These are phyloP conservation scores for Syngnathus typhle DNA, from an alignment of 2,113 vertebrate genomes.

Conservation along the genomic window DNA sequence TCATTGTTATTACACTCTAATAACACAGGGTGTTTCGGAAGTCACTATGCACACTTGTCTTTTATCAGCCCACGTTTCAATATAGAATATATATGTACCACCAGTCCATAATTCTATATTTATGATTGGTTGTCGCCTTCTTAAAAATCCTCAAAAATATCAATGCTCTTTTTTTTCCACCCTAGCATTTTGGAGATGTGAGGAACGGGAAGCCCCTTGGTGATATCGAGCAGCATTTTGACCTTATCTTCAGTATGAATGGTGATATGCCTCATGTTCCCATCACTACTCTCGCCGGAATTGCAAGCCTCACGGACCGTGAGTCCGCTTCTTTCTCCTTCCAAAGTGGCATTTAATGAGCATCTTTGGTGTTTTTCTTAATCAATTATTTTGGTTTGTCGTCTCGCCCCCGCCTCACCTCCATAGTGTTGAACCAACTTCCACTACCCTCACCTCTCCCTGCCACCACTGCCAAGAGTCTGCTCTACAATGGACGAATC, in stretches of 20 bases:
- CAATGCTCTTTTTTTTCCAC: conserved; percentile 12
- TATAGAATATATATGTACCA: not conserved
- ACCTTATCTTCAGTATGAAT: conserved; percentile 98
- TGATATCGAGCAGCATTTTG: conserved; percentile 84
- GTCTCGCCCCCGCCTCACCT: conserved; percentile 26
- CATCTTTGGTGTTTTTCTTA: not conserved
- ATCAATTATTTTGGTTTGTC: too few species aligned
- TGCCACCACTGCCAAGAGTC: conserved; percentile 96
- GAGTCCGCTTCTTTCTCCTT: conserved; percentile 68
- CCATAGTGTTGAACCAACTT: conserved; percentile 94
- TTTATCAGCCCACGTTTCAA: not conserved
- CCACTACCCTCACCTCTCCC: conserved; percentile 97
- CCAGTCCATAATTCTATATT: too few species aligned
- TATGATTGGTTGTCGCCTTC: not conserved
- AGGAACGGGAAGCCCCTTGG: conserved; percentile 83
- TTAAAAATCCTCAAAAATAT: conserved; percentile 2
- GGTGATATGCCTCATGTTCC: conserved; percentile 99
- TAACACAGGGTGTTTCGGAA: not conserved
- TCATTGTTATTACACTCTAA: not conserved
- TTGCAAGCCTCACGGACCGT: conserved; percentile 99
- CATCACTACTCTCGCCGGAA: conserved; percentile 99
- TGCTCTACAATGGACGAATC: conserved; percentile 96
- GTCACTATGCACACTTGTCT: not conserved
- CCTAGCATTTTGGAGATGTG: conserved; percentile 82
- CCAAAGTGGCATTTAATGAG: not conserved